Evolutionary conservation across 92 coral and sea anemone species (phyloP), one percentile per base, ranked within the genome.

Genomic region (Porites evermanni): DNA sequence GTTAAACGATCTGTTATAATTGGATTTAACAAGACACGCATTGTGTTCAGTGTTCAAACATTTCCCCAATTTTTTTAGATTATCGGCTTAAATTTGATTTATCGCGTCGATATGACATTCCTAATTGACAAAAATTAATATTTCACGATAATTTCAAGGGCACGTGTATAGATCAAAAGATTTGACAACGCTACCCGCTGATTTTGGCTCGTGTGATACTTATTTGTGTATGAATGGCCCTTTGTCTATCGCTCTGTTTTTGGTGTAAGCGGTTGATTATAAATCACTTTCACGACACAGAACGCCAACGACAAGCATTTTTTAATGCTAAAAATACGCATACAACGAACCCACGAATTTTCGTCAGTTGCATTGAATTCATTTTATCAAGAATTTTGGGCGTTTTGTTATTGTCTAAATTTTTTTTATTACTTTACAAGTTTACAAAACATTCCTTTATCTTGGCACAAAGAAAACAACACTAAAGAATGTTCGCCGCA

Each of bases 21-120:
- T 64, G 64, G 54, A 64, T 61, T 50, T 60, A 24, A 44, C 72
- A 61, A 78, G 56, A 60, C 8, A 12, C 10, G 38, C 50, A 70
- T 81, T 69, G 56, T 29, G 5, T 24, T 58, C 32, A 70, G 71
- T 70, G 70, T 78, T 70, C 73, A 54, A 59, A 74, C 8, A 81
- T 70, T 81, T 63, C 71, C 44, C 75, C 47, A 38, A 14, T 58
- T 81, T 8, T 72, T 70, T 11, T 54, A 29, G 78, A 81, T 81
- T 56, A 81, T 70, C 53, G 26, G 29, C 65, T 81, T 8, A 54
- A 67, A 70, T 68, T 79, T 80, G 75, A 80, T 80, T 80, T 81
- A 72, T 81, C 86, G 78, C 32, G 78, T 12, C 38, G 86, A 81
- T 81, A 81, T 81, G 86, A 81, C 86, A 77, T 81, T 71, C 68